These are phyloP conservation scores for Papilio machaon DNA, from an alignment of 1,140 invertebrate species.

Conservation along the genomic window DNA sequence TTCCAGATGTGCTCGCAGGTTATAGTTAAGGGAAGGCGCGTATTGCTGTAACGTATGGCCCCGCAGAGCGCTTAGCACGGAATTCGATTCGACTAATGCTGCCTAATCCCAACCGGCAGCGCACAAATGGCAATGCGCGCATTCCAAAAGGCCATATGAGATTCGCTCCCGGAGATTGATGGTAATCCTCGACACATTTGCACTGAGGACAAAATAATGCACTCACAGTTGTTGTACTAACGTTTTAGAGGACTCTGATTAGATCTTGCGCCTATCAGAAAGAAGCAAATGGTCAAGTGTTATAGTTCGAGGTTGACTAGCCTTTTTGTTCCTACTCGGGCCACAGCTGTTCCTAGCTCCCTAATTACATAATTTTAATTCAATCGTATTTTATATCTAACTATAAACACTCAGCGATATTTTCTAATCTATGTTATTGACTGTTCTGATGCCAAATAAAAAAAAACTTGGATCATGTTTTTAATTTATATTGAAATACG, in stretches of 20 bases:
- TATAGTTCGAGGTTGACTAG: too few relatives aligned
- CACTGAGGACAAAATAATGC: conserved; percentile 60
- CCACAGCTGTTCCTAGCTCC: neutral
- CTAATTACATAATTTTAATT: neutral
- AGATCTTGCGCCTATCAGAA: neutral
- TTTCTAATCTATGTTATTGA: neutral
- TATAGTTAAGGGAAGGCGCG: conserved; percentile 51
- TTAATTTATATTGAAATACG: neutral
- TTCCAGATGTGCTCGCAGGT: conserved; percentile 39
- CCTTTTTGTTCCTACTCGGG: too few relatives aligned
- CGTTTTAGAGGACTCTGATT: neutral
- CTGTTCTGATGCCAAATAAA: neutral
- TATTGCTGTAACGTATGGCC: conserved; percentile 66
- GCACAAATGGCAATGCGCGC: conserved; percentile 70
- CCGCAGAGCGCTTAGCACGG: conserved; percentile 73
- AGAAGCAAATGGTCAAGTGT: too few relatives aligned
- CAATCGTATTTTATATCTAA: neutral
- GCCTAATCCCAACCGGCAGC: conserved; percentile 74
- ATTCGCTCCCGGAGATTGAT: conserved; percentile 75
- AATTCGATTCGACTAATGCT: conserved; percentile 79
- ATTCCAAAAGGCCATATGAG: conserved; percentile 73
- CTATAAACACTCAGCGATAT: neutral
- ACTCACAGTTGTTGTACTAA: conserved; percentile 41
- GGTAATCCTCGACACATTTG: conserved; percentile 65
- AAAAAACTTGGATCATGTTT: neutral